Percentiles rank a stretch among this genome's conserved stretches.
phyloP scores from a whole-genome alignment of 2,797 vertebrate genomes.

The Anniella stebbinsi region DNA sequence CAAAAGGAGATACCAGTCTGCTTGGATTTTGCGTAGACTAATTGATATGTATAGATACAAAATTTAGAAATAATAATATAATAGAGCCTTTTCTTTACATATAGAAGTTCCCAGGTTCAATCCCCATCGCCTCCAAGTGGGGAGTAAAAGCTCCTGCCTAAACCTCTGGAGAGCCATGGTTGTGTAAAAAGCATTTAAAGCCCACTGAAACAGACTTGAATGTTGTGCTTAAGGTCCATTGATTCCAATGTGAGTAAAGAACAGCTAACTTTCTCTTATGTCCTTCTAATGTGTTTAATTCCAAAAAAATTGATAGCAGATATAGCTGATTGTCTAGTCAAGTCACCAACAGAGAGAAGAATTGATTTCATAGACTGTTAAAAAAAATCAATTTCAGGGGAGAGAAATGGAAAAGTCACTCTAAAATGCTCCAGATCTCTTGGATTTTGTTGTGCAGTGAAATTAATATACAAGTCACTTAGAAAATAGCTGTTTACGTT shows the following conservation, averaged over 20 bases:
- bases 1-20: too few relatives aligned
- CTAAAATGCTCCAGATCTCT: conserved; percentile 53
- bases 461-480: conserved; percentile 45
- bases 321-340: background rate
- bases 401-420: conserved; percentile 54
- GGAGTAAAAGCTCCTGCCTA: too few relatives aligned
- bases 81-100: too few relatives aligned
- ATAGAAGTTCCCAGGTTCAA: too few relatives aligned
- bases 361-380: background rate
- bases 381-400: background rate
- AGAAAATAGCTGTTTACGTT: conserved; percentile 60
- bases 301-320: background rate
- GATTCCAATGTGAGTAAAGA: background rate
- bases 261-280: background rate
- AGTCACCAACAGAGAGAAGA: background rate
- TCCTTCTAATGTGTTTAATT: background rate
- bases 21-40: too few relatives aligned
- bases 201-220: background rate
- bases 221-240: background rate
- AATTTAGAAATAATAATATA: too few relatives aligned
- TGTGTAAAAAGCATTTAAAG: background rate
- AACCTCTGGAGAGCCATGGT: too few relatives aligned
- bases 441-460: conserved; percentile 51
- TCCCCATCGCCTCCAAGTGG: too few relatives aligned
- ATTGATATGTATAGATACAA: too few relatives aligned